Percentiles rank a stretch among this genome's conserved stretches.
Evolutionary conservation across 2,888 invertebrate genomes (phyloP).

Genomic region (Eupithecia subumbrata): DNA sequence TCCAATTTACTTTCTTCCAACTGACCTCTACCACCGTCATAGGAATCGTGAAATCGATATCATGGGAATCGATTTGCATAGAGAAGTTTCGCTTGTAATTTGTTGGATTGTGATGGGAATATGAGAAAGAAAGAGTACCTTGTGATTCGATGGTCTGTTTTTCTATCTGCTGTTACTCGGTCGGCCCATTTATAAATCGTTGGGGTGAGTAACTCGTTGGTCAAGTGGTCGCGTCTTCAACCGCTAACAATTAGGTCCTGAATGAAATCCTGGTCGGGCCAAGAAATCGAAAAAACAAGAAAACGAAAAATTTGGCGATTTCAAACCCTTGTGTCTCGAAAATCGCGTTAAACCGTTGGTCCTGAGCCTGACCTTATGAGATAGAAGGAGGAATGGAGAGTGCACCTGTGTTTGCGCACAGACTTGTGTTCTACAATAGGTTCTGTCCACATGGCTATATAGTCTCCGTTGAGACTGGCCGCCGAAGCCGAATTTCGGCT

Average conservation of each 20-base stretch:
- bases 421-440: too few relatives aligned
- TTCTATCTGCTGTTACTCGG: not conserved
- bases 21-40: slow-evolving; percentile 61
- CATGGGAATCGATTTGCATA: slow-evolving; percentile 66
- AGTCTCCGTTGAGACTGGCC: too few relatives aligned
- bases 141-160: not conserved
- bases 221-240: too few relatives aligned
- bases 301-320: too few relatives aligned
- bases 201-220: not conserved
- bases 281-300: not conserved
- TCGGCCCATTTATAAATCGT: not conserved
- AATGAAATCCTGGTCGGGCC: not conserved
- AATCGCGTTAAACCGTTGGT: too few relatives aligned
- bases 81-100: slow-evolving; percentile 40
- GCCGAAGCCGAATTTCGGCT: not conserved
- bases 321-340: not conserved
- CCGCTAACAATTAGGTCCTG: too few relatives aligned
- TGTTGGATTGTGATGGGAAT: slow-evolving; percentile 9
- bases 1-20: slow-evolving; percentile 75
- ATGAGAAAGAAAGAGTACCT: not conserved
- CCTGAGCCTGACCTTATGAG: not conserved
- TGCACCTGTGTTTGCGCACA: too few relatives aligned
- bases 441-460: too few relatives aligned
- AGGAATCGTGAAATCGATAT: slow-evolving; percentile 65
- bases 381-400: too few relatives aligned